phyloP scores from a whole-genome alignment of 2,888 invertebrate species.

The Caprella mutica region DNA sequence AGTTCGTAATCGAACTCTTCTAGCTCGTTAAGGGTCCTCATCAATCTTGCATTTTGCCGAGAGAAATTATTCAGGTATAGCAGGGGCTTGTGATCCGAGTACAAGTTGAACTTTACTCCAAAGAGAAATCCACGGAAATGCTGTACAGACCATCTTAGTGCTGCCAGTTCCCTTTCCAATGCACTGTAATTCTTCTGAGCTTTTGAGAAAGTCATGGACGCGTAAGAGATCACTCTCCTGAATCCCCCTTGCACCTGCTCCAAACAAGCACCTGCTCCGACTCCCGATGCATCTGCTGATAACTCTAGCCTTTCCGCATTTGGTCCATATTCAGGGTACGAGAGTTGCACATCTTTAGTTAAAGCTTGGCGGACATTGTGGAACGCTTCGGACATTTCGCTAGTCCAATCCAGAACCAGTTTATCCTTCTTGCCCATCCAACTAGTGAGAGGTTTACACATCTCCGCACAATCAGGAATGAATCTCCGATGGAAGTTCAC shows the following conservation, averaged over 20 bases:
- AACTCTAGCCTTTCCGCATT: not conserved
- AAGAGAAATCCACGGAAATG: not conserved
- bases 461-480: not conserved
- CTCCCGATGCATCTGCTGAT: not conserved
- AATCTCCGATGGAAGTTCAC: not conserved
- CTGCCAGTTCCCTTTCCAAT: not conserved
- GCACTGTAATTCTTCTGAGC: slow-evolving; percentile 5
- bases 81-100: not conserved
- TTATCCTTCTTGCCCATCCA: not conserved
- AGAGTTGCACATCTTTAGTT: not conserved
- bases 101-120: not conserved
- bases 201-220: not conserved
- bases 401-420: not conserved
- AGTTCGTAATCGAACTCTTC: too few species aligned
- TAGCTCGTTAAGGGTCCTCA: not conserved
- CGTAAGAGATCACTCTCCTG: not conserved
- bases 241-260: not conserved
- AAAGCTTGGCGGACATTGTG: not conserved
- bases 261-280: not conserved
- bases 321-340: not conserved
- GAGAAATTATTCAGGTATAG: not conserved
- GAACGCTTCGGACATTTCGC: not conserved
- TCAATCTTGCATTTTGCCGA: not conserved
- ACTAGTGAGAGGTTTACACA: not conserved
- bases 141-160: not conserved